phyloP scores from a whole-genome alignment of 2,113 vertebrate genomes.

The Hippolais icterina region DNA sequence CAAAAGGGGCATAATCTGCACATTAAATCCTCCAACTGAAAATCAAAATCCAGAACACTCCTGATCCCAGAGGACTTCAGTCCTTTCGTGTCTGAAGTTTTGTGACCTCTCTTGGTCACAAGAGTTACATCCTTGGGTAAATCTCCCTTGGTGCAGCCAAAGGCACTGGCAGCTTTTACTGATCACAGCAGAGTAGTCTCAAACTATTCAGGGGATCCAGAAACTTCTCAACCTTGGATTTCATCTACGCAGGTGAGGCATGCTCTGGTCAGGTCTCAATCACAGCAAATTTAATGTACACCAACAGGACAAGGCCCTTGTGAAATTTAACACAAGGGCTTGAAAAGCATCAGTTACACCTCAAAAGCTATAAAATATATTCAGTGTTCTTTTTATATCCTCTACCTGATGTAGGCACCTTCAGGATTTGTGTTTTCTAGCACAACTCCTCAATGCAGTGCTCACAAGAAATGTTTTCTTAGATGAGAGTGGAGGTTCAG shows the following conservation, averaged over 20 bases:
- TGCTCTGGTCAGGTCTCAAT: not conserved
- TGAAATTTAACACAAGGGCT: not conserved
- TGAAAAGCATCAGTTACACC: not conserved
- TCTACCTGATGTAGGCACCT: not conserved
- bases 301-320: not conserved
- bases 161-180: not conserved
- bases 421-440: not conserved
- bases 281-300: not conserved
- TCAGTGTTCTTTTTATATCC: not conserved
- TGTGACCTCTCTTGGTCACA: not conserved
- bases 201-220: not conserved
- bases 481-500: not conserved
- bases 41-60: not conserved
- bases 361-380: not conserved
- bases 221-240: not conserved
- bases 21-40: not conserved
- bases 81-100: rapidly evolving
- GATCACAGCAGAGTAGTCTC: not conserved
- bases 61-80: not conserved
- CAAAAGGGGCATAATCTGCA: not conserved
- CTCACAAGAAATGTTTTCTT: not conserved
- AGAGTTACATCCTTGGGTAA: not conserved
- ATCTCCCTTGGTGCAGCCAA: not conserved
- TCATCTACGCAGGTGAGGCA: rapidly evolving
- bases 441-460: not conserved